Evolutionary conservation across 2,113 vertebrate species (phyloP).

Genomic region (Dunckerocampus dactyliophorus): DNA sequence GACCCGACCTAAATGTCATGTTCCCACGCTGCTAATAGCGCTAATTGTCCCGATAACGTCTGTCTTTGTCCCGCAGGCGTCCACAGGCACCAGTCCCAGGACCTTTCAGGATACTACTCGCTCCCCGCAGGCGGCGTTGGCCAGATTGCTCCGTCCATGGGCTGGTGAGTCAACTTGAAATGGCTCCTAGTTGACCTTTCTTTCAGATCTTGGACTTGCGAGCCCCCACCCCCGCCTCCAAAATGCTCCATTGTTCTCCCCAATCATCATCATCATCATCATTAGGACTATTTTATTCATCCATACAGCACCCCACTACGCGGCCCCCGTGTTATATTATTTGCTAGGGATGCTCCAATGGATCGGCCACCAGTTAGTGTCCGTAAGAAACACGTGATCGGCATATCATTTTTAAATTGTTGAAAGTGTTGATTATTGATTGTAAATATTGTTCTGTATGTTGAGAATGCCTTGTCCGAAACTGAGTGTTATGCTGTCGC

Average conservation of each 20-base stretch:
- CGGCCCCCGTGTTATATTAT: too few species aligned
- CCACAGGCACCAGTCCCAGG: slow-evolving; percentile 90
- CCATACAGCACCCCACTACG: too few species aligned
- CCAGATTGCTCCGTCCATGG: slow-evolving; percentile 92
- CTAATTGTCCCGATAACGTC: slow-evolving; percentile 20
- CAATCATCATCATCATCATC: background rate
- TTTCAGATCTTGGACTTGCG: background rate
- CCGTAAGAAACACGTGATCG: too few species aligned
- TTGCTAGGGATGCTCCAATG: too few species aligned
- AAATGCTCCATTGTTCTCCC: background rate
- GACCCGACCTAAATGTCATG: slow-evolving; percentile 48
- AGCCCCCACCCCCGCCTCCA: background rate
- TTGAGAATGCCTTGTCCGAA: too few species aligned
- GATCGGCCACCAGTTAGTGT: too few species aligned
- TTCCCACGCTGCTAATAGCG: slow-evolving; percentile 61
- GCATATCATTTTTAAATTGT: too few species aligned
- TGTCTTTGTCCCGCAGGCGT: slow-evolving; percentile 71
- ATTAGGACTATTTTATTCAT: too few species aligned
- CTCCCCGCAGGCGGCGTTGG: slow-evolving; percentile 86
- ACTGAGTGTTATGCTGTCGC: too few species aligned
- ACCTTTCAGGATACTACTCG: slow-evolving; percentile 91
- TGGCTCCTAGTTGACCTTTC: background rate
- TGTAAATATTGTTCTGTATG: too few species aligned
- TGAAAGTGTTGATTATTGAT: too few species aligned
- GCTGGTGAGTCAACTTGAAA: slow-evolving; percentile 83